Percentiles rank a stretch among this genome's conserved stretches.
Conservation (phyloP, 2,113 vertebrate species). For the Hippocampus guttulatus region DNA sequence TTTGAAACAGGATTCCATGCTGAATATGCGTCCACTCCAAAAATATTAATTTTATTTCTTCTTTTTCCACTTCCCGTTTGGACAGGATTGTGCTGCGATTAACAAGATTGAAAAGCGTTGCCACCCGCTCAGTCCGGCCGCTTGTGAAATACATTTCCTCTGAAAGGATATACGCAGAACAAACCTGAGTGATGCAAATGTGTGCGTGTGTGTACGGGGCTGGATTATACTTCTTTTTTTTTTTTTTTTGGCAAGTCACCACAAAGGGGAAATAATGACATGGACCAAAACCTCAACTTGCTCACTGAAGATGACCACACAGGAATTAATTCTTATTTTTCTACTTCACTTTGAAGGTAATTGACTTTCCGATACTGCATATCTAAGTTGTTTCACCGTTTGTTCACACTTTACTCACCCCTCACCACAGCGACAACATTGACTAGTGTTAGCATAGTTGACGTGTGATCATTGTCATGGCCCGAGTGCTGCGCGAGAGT, state of each 20-base stretch:
- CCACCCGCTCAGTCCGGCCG: background rate
- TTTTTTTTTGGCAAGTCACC: background rate
- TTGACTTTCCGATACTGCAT: background rate
- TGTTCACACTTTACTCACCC: too few species aligned
- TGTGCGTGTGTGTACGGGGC: background rate
- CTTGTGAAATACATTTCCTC: background rate
- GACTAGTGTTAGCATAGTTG: too few species aligned
- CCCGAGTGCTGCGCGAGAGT: too few species aligned
- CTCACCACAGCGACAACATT: too few species aligned
- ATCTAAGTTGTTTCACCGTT: too few species aligned
- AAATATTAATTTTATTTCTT: background rate
- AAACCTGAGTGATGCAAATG: background rate
- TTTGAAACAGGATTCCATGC: too few species aligned
- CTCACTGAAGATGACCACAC: background rate
- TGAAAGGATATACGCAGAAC: background rate
- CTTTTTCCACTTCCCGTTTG: background rate
- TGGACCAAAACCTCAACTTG: background rate
- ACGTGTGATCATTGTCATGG: too few species aligned
- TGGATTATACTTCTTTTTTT: background rate
- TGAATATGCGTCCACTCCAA: too few species aligned
- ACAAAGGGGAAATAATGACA: background rate
- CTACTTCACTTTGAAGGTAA: constrained; percentile 26
- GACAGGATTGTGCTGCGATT: background rate
- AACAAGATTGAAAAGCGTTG: background rate
- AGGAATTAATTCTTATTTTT: background rate